Conservation (phyloP, 2,797 vertebrate species). For the Naso thynnoides region DNA sequence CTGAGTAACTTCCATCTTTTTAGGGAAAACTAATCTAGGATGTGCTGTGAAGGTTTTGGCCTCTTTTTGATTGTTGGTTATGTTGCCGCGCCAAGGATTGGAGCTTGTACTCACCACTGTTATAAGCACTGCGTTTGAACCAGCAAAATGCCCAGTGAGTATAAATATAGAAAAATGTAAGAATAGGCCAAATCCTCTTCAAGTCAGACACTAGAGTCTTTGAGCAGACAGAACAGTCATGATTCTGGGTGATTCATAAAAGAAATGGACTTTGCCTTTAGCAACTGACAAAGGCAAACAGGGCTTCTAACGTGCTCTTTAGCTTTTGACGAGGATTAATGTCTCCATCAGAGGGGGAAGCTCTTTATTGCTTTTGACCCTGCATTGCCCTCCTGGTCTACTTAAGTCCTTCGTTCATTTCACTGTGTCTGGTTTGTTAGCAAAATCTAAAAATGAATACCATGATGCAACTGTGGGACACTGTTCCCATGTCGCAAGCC, state of each 20-base stretch:
- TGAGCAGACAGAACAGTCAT: conserved; percentile 5
- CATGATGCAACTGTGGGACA: not conserved
- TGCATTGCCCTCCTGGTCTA: conserved; percentile 34
- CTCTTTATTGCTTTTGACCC: conserved; percentile 62
- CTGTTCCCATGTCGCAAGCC: not conserved
- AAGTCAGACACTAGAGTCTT: not conserved
- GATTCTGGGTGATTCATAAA: conserved; percentile 15
- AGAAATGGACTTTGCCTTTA: conserved; percentile 33
- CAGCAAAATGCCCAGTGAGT: conserved; percentile 10
- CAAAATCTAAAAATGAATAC: conserved; percentile 32
- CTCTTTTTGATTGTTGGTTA: conserved; percentile 5
- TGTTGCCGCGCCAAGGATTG: not conserved
- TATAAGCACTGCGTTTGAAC: not conserved
- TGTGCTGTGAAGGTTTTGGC: conserved; percentile 8
- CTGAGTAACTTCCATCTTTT: too few species aligned
- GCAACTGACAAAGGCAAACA: conserved; percentile 26
- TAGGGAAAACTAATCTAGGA: not conserved
- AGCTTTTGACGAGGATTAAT: conserved; percentile 40
- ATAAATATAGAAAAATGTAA: conserved; percentile 14
- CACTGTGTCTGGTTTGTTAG: conserved; percentile 34
- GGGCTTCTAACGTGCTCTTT: conserved; percentile 22
- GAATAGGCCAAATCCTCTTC: conserved; percentile 14
- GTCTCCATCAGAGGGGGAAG: conserved; percentile 16
- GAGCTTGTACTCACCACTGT: not conserved
- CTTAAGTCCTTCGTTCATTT: conserved; percentile 21